These are phyloP conservation scores for Nebria salina DNA, from an alignment of 2,888 invertebrate species.

Conservation along the genomic window DNA sequence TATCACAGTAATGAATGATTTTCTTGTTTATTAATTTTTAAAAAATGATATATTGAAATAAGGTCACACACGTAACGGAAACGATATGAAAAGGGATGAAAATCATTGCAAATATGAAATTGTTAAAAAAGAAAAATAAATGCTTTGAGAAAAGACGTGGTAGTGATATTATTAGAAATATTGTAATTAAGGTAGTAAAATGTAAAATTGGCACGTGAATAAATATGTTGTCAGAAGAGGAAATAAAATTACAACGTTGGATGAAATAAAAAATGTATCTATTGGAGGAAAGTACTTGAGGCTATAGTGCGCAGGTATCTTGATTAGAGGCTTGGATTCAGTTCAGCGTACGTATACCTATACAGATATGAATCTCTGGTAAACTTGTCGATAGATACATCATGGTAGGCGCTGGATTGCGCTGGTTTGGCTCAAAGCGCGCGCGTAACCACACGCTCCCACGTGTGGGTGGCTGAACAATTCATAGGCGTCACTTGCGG, in stretches of 20 bases:
- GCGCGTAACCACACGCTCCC: slow-evolving; percentile 18
- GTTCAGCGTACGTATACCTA: slow-evolving; percentile 26
- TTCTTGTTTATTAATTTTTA: too few species aligned
- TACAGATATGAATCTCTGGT: slow-evolving; percentile 25
- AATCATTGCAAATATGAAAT: too few species aligned
- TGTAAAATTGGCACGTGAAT: too few species aligned
- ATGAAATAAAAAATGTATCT: not conserved
- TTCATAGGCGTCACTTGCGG: not conserved
- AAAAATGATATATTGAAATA: too few species aligned
- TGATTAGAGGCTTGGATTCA: slow-evolving; percentile 33
- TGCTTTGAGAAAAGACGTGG: too few species aligned
- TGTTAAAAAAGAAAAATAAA: too few species aligned
- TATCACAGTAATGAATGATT: too few species aligned
- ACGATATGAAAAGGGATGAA: too few species aligned
- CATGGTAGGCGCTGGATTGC: slow-evolving; percentile 36
- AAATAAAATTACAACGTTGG: not conserved
- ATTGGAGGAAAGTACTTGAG: not conserved
- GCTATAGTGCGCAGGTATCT: slow-evolving; percentile 16
- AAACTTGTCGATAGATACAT: slow-evolving; percentile 36
- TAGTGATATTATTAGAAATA: too few species aligned
- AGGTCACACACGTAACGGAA: too few species aligned
- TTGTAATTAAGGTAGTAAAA: too few species aligned
- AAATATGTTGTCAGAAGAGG: too few species aligned
- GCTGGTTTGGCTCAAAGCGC: slow-evolving; percentile 9
- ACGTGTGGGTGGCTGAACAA: slow-evolving; percentile 19